Conservation (phyloP, 2,113 vertebrate genomes). For the Scomber scombrus region DNA sequence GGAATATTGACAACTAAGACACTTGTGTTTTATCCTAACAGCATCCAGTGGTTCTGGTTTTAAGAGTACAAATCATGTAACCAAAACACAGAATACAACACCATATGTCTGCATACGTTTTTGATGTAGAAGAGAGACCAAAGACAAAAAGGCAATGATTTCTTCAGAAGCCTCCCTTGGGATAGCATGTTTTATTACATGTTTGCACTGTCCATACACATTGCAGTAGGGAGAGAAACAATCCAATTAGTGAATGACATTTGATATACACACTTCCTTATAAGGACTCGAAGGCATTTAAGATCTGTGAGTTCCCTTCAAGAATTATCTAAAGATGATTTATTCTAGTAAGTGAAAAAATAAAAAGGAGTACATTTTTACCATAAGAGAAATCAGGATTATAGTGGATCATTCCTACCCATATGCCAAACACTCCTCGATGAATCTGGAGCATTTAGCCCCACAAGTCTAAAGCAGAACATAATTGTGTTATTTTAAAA, state of each 20-base stretch:
- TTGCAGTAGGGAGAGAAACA: constrained; percentile 73
- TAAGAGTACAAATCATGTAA: background rate
- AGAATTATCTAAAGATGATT: constrained; percentile 68
- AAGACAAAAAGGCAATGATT: constrained; percentile 25
- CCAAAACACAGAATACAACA: background rate
- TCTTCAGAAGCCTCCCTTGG: constrained; percentile 68
- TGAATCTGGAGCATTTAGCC: constrained; percentile 57
- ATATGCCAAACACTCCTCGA: constrained; percentile 52
- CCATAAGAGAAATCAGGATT: constrained; percentile 56
- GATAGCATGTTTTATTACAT: constrained; percentile 78
- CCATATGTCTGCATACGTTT: background rate
- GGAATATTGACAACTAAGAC: no score
- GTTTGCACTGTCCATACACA: constrained; percentile 74
- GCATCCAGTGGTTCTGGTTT: background rate
- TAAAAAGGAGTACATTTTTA: constrained; percentile 34
- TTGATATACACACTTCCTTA: constrained; percentile 71
- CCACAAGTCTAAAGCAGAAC: constrained; percentile 29
- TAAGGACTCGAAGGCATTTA: constrained; percentile 52
- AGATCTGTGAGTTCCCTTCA: constrained; percentile 46
- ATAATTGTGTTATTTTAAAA: constrained; percentile 43
- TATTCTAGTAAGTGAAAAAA: constrained; percentile 54
- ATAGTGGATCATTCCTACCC: constrained; percentile 59
- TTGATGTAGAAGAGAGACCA: constrained; percentile 4
- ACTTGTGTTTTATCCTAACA: background rate
- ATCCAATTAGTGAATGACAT: constrained; percentile 71